Percentiles rank a stretch among this genome's conserved stretches.
Evolutionary conservation across 2,113 vertebrate species (phyloP).

Genomic region (Todiramphus saurophagus): DNA sequence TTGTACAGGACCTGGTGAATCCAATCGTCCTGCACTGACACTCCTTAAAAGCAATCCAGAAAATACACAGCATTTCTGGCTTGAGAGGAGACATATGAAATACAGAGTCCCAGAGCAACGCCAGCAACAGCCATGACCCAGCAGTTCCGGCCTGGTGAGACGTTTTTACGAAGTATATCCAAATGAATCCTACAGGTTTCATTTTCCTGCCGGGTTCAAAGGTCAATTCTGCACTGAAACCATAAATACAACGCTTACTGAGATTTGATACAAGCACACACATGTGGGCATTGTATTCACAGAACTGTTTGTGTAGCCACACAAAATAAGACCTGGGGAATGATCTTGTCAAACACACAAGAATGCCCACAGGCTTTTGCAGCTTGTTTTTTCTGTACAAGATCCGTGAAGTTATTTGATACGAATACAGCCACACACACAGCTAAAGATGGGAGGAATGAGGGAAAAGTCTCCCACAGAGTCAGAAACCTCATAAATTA

Average conservation of each 20-base stretch:
- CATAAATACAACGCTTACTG: too few species aligned
- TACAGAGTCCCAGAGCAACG: accelerated
- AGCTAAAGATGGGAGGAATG: not conserved
- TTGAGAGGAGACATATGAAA: accelerated
- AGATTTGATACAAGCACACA: not conserved
- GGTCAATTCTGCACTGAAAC: not conserved
- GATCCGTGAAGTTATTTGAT: not conserved
- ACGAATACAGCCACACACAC: not conserved
- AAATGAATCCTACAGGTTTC: not conserved
- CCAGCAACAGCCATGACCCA: too few species aligned
- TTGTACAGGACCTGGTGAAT: not conserved
- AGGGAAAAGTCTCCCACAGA: not conserved
- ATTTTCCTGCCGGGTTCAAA: not conserved
- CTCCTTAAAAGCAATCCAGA: not conserved
- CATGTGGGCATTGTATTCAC: not conserved
- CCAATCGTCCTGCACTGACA: not conserved
- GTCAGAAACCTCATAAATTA: not conserved
- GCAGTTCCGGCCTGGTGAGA: not conserved
- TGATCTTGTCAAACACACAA: not conserved
- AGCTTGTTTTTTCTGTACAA: accelerated
- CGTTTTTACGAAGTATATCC: accelerated
- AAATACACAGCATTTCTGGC: not conserved
- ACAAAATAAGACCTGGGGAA: not conserved
- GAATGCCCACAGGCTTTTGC: not conserved
- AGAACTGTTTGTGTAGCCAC: not conserved